Percentiles rank a stretch among this genome's conserved stretches.
phyloP scores from a whole-genome alignment of 2,113 vertebrate genomes.

The Nymphicus hollandicus region DNA sequence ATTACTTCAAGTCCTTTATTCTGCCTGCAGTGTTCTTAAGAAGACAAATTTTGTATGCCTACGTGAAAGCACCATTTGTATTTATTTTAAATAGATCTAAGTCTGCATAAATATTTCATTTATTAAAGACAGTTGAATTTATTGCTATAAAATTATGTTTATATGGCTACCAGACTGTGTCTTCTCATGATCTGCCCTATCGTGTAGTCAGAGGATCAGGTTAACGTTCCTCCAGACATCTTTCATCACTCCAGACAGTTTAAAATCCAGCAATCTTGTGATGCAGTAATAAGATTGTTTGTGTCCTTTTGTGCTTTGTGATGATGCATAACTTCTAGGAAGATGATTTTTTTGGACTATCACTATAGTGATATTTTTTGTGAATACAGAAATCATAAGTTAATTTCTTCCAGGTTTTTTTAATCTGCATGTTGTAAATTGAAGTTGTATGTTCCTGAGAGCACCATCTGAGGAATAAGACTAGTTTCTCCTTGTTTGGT shows the following conservation, averaged over 20 bases:
- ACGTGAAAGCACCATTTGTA: constrained; percentile 4
- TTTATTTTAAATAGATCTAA: constrained; percentile 22
- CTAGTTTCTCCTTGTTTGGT: neutral
- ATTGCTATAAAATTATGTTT: neutral
- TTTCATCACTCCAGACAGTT: neutral
- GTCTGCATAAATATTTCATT: neutral
- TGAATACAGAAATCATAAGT: neutral
- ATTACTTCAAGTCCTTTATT: neutral
- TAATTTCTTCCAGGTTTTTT: neutral
- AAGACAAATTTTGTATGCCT: neutral
- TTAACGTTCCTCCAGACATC: neutral
- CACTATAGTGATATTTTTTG: neutral
- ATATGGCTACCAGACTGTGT: neutral
- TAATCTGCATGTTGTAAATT: neutral
- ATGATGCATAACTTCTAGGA: neutral
- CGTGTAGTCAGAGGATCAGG: neutral
- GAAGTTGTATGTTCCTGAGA: neutral
- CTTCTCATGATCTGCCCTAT: neutral
- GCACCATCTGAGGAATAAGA: neutral
- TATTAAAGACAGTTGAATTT: neutral
- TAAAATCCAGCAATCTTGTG: neutral
- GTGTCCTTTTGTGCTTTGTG: neutral
- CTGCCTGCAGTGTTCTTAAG: neutral
- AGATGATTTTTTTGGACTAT: neutral
- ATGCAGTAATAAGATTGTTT: neutral